Base-by-base conservation (phyloP, 1,140 invertebrate genomes). In the Tetragonula clypearis region DNA sequence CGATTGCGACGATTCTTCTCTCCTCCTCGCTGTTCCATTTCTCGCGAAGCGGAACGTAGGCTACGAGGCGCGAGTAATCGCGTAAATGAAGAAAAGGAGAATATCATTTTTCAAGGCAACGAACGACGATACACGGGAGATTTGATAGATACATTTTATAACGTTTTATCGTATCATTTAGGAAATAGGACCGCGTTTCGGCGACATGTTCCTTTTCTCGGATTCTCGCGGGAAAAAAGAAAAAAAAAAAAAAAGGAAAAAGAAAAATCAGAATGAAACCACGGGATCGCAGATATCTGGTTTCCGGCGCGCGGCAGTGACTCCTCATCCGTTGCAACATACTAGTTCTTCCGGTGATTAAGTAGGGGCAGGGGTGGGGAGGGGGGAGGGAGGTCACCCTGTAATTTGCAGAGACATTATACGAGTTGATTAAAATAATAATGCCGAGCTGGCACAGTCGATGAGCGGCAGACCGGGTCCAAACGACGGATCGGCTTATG, bases 321-420 rank as follows among this genome's bases (percentile, higher is more conserved):
- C 87, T 90, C 78, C 85, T 90, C 88, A 87, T 90, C 88, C 88
- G 88, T 89, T 82, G 85, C 87, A 88, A 73, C 74, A 75, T 53
- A 82, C 71, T 86, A 83, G 82, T 82, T 77, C 89, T 90, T 90
- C 89, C 89, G 89, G 90, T 92, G 84, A 90, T 92, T 92, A 92
- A 79, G 75, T 86, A 62, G 79, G 58, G 2, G 35, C 2, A 41
- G 35, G 5, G n/a, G n/a, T n/a, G n/a, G 35, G 35, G 35, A 1
- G 1, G 35, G 41, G 41, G 41, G 6, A 6, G 41, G 6, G 41
- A 79, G 88, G 71, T 79, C 71, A 80, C 84, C 87, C 72, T 90
- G 89, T 88, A 90, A 90, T 90, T 90, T 88, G 89, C 89, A 88
- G 87, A 90, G 89, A 90, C 88, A 90, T 90, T 90, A 90, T 88